phyloP scores from a whole-genome alignment of 2,888 invertebrate genomes.

The Aphodius granarius region DNA sequence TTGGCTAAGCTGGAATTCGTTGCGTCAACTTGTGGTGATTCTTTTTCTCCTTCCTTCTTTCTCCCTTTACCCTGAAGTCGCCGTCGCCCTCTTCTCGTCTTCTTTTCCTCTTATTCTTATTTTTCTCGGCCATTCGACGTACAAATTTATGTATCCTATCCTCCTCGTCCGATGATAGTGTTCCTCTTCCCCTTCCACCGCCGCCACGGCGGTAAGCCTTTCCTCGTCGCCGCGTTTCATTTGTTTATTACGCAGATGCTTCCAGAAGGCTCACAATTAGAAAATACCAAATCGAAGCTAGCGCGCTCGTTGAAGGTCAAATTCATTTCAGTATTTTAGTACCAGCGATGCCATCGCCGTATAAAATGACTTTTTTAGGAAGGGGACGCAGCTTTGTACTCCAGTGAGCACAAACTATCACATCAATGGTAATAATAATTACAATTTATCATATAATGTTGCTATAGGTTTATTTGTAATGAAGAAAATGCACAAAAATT shows the following conservation, averaged over 20 bases:
- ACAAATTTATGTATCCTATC: background rate
- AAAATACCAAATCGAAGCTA: background rate
- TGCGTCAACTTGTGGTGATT: conserved; percentile 16
- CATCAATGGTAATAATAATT: background rate
- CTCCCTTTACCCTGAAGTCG: background rate
- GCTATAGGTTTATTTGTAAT: too few relatives aligned
- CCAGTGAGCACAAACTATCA: background rate
- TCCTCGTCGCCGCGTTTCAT: background rate
- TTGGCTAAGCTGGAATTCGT: conserved; percentile 26
- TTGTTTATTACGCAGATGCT: background rate
- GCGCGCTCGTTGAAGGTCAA: background rate
- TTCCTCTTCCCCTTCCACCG: conserved; percentile 15
- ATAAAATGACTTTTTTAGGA: background rate
- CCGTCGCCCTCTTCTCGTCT: background rate
- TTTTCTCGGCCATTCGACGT: background rate
- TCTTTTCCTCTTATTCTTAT: background rate
- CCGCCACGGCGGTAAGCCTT: conserved; percentile 2
- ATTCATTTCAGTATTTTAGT: background rate
- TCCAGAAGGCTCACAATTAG: background rate
- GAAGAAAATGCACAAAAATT: too few relatives aligned
- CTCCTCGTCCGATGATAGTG: background rate
- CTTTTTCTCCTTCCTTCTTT: conserved; percentile 26
- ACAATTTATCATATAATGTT: too few relatives aligned
- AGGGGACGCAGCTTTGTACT: background rate
- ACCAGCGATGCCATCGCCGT: background rate